A percentile compares a stretch with the other conserved stretches of the same genome.
Conservation (phyloP, 2,888 invertebrate genomes). For the Leucophora obtusa region DNA sequence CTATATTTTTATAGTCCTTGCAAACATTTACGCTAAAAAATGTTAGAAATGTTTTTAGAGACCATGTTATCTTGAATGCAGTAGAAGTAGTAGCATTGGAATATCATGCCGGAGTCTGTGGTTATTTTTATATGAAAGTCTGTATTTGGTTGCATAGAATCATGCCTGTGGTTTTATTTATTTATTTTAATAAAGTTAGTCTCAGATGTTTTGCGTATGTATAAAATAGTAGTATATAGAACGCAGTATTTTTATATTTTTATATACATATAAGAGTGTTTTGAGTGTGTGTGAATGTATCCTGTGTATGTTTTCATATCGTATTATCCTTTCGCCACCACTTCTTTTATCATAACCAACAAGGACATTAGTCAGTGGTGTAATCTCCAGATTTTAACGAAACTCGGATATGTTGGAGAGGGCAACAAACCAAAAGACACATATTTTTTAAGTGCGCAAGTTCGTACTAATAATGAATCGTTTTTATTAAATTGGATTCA, state of each 20-base stretch:
- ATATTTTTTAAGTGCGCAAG: too few species aligned
- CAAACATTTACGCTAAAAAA: conserved; percentile 21
- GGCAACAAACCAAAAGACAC: too few species aligned
- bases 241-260: conserved; percentile 6
- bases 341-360: conserved; percentile 18
- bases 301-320: conserved; percentile 24
- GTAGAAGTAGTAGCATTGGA: not conserved
- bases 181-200: conserved; percentile 63
- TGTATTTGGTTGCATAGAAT: conserved; percentile 46
- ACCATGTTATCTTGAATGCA: conserved; percentile 9
- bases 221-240: conserved; percentile 23
- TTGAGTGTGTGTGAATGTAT: not conserved
- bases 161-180: conserved; percentile 64
- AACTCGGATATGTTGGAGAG: too few species aligned
- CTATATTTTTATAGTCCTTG: conserved; percentile 25
- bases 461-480: too few species aligned
- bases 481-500: too few species aligned
- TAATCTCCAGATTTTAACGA: too few species aligned
- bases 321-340: conserved; percentile 44
- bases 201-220: conserved; percentile 52
- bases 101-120: not conserved
- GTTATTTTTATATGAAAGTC: not conserved
- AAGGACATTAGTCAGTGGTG: too few species aligned
- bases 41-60: conserved; percentile 14
- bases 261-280: not conserved